Evolutionary conservation across 1,140 invertebrate genomes (phyloP), one percentile per base, ranked within the genome.

Genomic region (Leptinotarsa lineolata): DNA sequence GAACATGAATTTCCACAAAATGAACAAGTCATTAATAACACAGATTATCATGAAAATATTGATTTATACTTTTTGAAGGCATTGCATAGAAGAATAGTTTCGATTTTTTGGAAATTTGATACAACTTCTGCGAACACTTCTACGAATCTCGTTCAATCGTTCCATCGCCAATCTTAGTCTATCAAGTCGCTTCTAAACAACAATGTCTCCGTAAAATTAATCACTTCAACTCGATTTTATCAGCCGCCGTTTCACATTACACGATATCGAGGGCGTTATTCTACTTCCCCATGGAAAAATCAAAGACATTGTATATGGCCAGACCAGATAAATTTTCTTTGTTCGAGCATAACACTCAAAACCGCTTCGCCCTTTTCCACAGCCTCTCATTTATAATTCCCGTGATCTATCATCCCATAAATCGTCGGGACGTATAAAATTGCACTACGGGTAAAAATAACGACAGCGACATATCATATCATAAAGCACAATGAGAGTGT

Each of bases 401-500:
- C 0, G n/a, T 54, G n/a, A 54, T 54, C 15, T 54, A 54, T 54
- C 48, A 54, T 54, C 48, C n/a, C 48, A 54, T 54, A 54, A 54
- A 54, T 54, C 16, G 48, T 13, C 0, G 48, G 48, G n/a, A 54
- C 48, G 48, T 54, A 54, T 54, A 54, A 54, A 16, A 54, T 54
- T 54, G 48, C 16, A 54, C 48, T 54, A 12, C 6, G 16, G 48
- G 48, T 54, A 54, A 54, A 54, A 54, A 54, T 54, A 18, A 18
- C n/a, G 48, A 54, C 48, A 54, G 48, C 15, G 48, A 54, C 48
- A 54, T 54, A 54, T 54, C 48, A 54, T 54, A 54, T n/a, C 16
- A 54, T 54, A 54, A 54, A 54, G 48, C 48, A 54, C 48, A 54
- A 54, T 54, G 48, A 54, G 16, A n/a, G 16, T 54, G 48, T 54